These are phyloP conservation scores for Lepus americanus DNA, from an alignment of 2,113 vertebrate genomes.

Conservation along the genomic window DNA sequence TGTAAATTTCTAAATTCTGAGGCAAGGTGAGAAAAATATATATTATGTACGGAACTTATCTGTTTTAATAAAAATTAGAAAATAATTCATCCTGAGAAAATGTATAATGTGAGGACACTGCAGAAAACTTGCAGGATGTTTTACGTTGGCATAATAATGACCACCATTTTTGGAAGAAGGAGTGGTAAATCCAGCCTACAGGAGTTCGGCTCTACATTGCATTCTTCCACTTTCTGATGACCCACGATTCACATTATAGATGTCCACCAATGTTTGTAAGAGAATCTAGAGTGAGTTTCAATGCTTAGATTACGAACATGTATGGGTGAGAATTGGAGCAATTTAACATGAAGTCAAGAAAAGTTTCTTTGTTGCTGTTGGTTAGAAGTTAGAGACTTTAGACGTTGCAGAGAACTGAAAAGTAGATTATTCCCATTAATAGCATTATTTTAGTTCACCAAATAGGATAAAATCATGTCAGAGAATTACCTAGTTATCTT, in stretches of 20 bases:
- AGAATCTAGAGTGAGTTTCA: slow-evolving; percentile 44
- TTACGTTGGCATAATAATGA: slow-evolving; percentile 34
- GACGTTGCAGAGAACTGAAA: not conserved
- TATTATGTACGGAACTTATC: not conserved
- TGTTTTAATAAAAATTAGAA: slow-evolving; percentile 50
- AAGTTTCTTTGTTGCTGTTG: not conserved
- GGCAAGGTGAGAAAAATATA: slow-evolving; percentile 38
- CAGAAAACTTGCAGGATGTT: not conserved
- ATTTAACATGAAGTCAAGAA: slow-evolving; percentile 31
- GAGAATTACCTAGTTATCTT: slow-evolving; percentile 20
- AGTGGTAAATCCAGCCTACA: slow-evolving; percentile 15
- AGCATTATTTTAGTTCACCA: slow-evolving; percentile 40
- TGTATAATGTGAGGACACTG: not conserved
- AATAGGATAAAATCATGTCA: slow-evolving; percentile 14
- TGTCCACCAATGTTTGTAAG: slow-evolving; percentile 50
- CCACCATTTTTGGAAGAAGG: not conserved
- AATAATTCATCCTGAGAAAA: slow-evolving; percentile 28
- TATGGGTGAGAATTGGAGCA: not conserved
- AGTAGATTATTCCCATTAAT: not conserved
- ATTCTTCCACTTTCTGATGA: slow-evolving; percentile 21
- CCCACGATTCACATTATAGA: not conserved
- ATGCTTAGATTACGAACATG: slow-evolving; percentile 49
- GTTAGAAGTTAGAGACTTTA: not conserved
- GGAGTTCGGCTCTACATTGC: slow-evolving; percentile 11
- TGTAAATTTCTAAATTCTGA: slow-evolving; percentile 48